A percentile compares a stretch with the other conserved stretches of the same genome.
Evolutionary conservation across 2,888 invertebrate species (phyloP).

Genomic region (Bellardia bayeri): DNA sequence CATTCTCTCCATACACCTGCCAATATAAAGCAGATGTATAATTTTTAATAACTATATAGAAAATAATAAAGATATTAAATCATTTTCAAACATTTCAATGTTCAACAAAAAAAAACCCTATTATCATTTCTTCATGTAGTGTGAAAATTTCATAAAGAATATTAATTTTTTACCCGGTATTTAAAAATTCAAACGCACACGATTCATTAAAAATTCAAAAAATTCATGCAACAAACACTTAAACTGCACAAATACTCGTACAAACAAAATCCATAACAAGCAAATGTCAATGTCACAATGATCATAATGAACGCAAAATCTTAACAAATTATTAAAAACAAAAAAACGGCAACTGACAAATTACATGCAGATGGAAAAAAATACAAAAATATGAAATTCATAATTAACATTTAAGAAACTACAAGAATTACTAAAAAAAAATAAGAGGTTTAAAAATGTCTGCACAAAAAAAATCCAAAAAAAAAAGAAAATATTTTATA

Average conservation of each 20-base stretch:
- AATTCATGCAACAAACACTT: slow-evolving; percentile 50
- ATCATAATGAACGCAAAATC: slow-evolving; percentile 28
- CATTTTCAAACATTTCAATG: slow-evolving; percentile 48
- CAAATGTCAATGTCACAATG: slow-evolving; percentile 64
- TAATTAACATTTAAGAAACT: slow-evolving; percentile 68
- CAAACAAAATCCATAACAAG: slow-evolving; percentile 21
- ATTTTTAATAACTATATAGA: slow-evolving; percentile 7
- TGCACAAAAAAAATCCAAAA: slow-evolving; percentile 11
- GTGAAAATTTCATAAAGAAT: slow-evolving; percentile 70
- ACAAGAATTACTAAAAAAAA: slow-evolving; percentile 45
- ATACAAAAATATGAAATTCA: slow-evolving; percentile 70
- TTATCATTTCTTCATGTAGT: slow-evolving; percentile 48
- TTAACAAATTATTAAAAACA: slow-evolving; percentile 43
- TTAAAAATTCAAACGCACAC: slow-evolving; percentile 40
- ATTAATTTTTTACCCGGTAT: slow-evolving; percentile 50
- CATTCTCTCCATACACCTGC: slow-evolving; percentile 49
- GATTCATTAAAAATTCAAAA: slow-evolving; percentile 64
- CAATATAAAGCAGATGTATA: slow-evolving; percentile 44
- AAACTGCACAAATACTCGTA: background rate
- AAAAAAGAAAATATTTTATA: slow-evolving; percentile 35
- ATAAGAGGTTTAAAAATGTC: slow-evolving; percentile 41
- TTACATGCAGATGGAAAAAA: slow-evolving; percentile 63
- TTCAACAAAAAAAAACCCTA: slow-evolving; percentile 19
- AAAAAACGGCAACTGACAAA: slow-evolving; percentile 66
- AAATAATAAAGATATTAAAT: slow-evolving; percentile 68